Conservation (phyloP, 1,140 invertebrate species). For the Cheumatopsyche charites region DNA sequence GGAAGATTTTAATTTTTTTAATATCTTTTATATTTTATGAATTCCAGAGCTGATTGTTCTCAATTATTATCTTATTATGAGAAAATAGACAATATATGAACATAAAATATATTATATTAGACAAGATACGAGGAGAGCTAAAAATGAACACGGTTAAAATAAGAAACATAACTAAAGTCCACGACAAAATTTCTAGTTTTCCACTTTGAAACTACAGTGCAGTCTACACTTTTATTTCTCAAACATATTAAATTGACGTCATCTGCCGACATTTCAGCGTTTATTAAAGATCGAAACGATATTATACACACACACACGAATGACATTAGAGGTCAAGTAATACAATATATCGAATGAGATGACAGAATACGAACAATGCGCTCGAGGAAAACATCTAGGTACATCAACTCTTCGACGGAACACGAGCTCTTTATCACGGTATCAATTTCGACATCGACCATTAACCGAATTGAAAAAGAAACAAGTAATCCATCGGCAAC, state of each 20-base stretch:
- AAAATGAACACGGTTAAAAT: too few relatives aligned
- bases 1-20: background rate
- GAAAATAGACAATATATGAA: too few relatives aligned
- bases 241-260: conserved; percentile 9
- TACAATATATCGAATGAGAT: conserved; percentile 1
- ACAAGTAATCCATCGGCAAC: too few relatives aligned
- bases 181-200: too few relatives aligned
- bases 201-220: too few relatives aligned
- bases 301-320: background rate
- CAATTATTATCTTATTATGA: background rate
- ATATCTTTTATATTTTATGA: background rate
- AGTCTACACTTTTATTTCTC: too few relatives aligned
- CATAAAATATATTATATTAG: too few relatives aligned
- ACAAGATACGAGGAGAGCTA: too few relatives aligned
- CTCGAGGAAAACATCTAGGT: background rate
- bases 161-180: too few relatives aligned
- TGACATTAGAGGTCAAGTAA: background rate
- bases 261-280: conserved; percentile 1
- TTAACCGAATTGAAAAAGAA: too few relatives aligned
- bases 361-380: background rate
- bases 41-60: background rate
- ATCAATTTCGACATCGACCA: too few relatives aligned
- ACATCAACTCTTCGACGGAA: background rate
- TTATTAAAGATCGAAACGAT: background rate
- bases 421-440: too few relatives aligned